Evolutionary conservation across 92 coral and sea anemone genomes (phyloP).

Genomic region (Palythoa grandis): DNA sequence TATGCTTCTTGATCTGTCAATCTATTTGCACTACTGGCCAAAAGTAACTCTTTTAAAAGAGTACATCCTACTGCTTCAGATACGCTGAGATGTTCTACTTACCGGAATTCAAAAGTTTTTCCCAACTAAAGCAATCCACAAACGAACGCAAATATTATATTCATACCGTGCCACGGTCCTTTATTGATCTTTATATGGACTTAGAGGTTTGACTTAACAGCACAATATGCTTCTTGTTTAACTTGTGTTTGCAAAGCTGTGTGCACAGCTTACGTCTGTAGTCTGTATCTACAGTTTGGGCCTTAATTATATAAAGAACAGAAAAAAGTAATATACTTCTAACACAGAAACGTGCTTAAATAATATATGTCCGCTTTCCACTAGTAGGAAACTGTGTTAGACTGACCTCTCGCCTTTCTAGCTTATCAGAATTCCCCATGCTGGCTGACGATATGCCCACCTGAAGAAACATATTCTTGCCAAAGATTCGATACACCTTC

Average conservation of each 20-base stretch:
- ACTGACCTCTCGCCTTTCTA: background rate
- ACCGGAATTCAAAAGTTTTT: background rate
- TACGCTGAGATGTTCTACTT: background rate
- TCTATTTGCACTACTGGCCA: slow-evolving; percentile 17
- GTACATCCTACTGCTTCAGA: too few species aligned
- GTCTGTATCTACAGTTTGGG: slow-evolving; percentile 27
- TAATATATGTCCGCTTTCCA: background rate
- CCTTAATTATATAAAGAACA: slow-evolving; percentile 44
- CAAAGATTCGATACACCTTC: slow-evolving; percentile 34
- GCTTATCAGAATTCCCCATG: background rate
- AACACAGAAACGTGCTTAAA: background rate
- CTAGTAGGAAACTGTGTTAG: background rate
- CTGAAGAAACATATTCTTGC: slow-evolving; percentile 39
- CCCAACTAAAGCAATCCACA: background rate
- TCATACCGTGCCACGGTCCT: background rate
- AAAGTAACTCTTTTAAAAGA: slow-evolving; percentile 11
- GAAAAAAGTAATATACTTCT: background rate
- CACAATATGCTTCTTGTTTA: slow-evolving; percentile 40
- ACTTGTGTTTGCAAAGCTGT: slow-evolving; percentile 41
- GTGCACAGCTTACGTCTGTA: slow-evolving; percentile 34
- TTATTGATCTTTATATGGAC: slow-evolving; percentile 12
- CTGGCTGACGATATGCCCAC: background rate
- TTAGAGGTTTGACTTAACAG: slow-evolving; percentile 33
- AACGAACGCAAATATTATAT: background rate
- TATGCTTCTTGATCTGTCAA: slow-evolving; percentile 30